Conservation (phyloP, 2,888 invertebrate species). For the Harmothoe impar region DNA sequence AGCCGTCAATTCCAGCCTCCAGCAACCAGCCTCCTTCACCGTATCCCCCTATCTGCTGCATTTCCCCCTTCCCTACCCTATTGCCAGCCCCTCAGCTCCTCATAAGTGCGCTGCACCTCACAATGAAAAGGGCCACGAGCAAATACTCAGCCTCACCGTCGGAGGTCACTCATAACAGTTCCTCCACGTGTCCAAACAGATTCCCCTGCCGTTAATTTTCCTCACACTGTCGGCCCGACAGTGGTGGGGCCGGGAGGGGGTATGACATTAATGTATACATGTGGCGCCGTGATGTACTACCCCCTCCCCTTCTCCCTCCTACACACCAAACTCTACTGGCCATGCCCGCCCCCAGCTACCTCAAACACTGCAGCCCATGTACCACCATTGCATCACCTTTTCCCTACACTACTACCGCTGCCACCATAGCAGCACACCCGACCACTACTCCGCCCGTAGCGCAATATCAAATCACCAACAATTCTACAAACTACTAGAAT, state of each 20-base stretch:
- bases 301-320: no score
- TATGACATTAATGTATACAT: background rate
- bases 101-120: background rate
- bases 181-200: background rate
- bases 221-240: background rate
- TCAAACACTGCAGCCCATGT: no score
- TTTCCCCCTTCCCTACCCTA: background rate
- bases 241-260: background rate
- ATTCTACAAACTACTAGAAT: no score
- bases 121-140: background rate
- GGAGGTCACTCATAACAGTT: background rate
- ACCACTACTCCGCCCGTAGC: no score
- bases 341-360: no score
- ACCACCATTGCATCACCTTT: no score
- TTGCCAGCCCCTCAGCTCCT: no score
- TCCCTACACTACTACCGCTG: no score
- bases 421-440: no score
- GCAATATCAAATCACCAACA: no score
- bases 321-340: no score
- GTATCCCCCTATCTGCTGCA: background rate
- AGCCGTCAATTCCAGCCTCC: slow-evolving; percentile 27
- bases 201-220: background rate
- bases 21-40: background rate
- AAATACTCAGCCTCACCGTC: background rate
- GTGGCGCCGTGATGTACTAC: background rate